Percentiles rank a stretch among this genome's conserved stretches.
Conservation (phyloP, 1,140 invertebrate species). For the Drosophila pallidifrons region DNA sequence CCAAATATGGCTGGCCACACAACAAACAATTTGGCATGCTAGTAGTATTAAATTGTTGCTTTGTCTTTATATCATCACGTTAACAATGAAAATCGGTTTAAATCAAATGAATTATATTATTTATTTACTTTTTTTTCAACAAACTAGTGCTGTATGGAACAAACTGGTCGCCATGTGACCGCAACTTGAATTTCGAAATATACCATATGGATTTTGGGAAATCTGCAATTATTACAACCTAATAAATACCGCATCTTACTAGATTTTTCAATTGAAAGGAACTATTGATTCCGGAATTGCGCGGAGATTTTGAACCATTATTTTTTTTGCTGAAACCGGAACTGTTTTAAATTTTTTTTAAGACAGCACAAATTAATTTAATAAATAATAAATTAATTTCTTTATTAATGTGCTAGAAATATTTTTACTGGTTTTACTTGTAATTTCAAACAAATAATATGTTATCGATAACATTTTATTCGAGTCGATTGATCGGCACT, state of each 20-base stretch:
- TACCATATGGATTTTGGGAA: not conserved
- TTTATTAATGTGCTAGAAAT: too few species aligned
- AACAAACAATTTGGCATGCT: not conserved
- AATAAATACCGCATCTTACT: not conserved
- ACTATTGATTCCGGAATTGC: not conserved
- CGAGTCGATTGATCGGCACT: too few species aligned
- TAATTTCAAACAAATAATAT: too few species aligned
- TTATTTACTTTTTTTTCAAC: constrained; percentile 51
- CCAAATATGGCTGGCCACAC: not conserved
- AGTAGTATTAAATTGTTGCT: not conserved
- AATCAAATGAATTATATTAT: constrained; percentile 7
- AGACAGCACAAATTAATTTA: too few species aligned
- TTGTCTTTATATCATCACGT: not conserved
- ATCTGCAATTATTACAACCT: not conserved
- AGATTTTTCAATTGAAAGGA: not conserved
- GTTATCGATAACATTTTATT: constrained; percentile 21
- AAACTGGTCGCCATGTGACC: constrained; percentile 3
- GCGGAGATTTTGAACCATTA: too few species aligned
- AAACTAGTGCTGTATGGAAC: constrained; percentile 34
- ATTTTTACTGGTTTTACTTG: too few species aligned
- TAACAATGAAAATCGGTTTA: not conserved
- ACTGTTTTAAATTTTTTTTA: too few species aligned
- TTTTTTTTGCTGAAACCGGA: too few species aligned
- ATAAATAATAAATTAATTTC: too few species aligned
- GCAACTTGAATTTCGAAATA: not conserved